Evolutionary conservation across 2,113 vertebrate species (phyloP).

Genomic region (Hiodon alosoides): DNA sequence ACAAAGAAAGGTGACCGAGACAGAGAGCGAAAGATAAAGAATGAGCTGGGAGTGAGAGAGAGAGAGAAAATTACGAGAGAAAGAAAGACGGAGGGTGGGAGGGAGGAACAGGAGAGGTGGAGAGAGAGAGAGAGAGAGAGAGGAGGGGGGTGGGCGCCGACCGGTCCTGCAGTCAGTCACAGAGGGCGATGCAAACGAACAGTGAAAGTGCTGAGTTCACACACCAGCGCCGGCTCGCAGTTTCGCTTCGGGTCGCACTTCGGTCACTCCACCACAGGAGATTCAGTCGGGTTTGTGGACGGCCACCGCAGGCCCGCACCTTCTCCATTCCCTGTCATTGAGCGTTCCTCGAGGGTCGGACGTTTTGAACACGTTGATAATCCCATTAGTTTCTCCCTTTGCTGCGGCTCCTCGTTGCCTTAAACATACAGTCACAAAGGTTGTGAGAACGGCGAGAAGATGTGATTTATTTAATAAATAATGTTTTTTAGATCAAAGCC

Average conservation of each 20-base stretch:
- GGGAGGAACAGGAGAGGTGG: background rate
- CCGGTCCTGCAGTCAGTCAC: conserved; percentile 1
- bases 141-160: background rate
- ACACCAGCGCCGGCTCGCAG: background rate
- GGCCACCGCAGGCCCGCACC: too few relatives aligned
- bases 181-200: background rate
- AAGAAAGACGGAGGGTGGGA: background rate
- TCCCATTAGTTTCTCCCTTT: background rate
- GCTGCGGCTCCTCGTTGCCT: background rate
- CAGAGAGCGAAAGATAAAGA: background rate
- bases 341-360: background rate
- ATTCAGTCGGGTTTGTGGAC: too few relatives aligned
- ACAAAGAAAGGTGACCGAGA: background rate
- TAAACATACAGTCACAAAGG: conserved; percentile 1
- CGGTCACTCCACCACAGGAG: too few relatives aligned
- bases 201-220: background rate
- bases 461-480: background rate
- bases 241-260: background rate
- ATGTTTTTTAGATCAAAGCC: conserved; percentile 7
- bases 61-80: background rate
- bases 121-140: background rate
- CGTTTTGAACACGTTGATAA: background rate
- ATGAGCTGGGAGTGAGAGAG: background rate
- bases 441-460: background rate
- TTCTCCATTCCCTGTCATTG: background rate